Evolutionary conservation across 1,140 invertebrate species (phyloP), one percentile per base, ranked within the genome.

Genomic region (Piezodorus guildinii): DNA sequence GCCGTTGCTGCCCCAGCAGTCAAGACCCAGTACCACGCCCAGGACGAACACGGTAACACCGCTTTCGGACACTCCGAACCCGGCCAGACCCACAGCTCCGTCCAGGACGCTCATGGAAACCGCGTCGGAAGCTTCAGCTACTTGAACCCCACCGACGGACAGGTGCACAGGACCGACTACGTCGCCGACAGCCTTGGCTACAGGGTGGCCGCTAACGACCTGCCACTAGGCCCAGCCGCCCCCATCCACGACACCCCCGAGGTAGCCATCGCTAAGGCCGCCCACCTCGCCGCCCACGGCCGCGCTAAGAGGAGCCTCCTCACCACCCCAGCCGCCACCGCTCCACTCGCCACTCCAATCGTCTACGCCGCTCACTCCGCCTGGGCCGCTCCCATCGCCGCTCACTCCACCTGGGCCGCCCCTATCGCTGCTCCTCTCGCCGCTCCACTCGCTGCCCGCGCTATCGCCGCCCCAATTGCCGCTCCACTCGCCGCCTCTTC

Each of bases 1-100:
- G 49, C 67, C 62, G 70, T 69, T 63, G 67, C 70, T 68, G 70
- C 70, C 64, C 62, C 67, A 45, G 62, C 61, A 49, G 63, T 56
- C 62, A 69, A 66, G 78, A 49, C 70, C 68, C 76, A 80, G 72
- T 81, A 81, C 77, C 80, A 81, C 71, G 75, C 79, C 66, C 73
- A 80, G 68, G 79, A 83, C 70, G 73, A 78, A 69, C 74, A 77
- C n/a, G 79, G 79, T 30, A 77, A 79, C 69, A 78, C 78, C 67
- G 69, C 75, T 67, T 81, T 80, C 73, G 79, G 79, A 65, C 79
- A 80, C 67, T 73, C 77, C 65, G 77, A 80, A 71, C 76, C 78
- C 52, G 77, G 77, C 74, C 79, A 80, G 69, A 73, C 76, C 17
- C 76, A 80, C 61, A 74, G 76, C 67, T 79, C 79, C 66, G 77